Evolutionary conservation across 2,113 vertebrate genomes (phyloP).

Genomic region (Probosciger aterrimus): DNA sequence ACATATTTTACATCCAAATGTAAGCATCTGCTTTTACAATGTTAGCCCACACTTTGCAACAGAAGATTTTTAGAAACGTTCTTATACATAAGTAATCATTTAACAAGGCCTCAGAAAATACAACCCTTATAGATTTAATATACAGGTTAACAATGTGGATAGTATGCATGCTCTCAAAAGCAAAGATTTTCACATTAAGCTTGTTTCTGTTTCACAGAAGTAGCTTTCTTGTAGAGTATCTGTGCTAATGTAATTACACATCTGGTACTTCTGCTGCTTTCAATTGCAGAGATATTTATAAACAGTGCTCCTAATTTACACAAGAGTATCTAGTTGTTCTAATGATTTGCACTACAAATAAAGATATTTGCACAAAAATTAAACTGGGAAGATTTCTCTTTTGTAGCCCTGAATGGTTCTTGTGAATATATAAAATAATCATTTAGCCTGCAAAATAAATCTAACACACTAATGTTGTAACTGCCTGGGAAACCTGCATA

Average conservation of each 20-base stretch:
- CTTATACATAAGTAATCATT: slow-evolving; percentile 5
- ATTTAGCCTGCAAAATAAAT: slow-evolving; percentile 18
- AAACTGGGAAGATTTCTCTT: background rate
- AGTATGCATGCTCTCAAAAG: background rate
- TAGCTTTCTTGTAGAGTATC: slow-evolving; percentile 33
- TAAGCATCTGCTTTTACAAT: background rate
- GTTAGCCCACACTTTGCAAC: background rate
- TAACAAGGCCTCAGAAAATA: slow-evolving; percentile 39
- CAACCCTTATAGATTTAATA: slow-evolving; percentile 43
- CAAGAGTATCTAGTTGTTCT: slow-evolving; percentile 12
- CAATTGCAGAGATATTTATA: slow-evolving; percentile 47
- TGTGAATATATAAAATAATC: slow-evolving; percentile 1
- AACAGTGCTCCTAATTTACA: slow-evolving; percentile 41
- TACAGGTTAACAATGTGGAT: slow-evolving; percentile 59
- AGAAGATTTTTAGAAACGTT: background rate
- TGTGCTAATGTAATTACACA: slow-evolving; percentile 53
- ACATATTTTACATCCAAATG: background rate
- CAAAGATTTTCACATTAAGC: slow-evolving; percentile 47
- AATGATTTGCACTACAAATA: slow-evolving; percentile 20
- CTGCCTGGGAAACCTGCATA: background rate
- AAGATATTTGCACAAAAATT: slow-evolving; percentile 36
- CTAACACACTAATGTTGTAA: background rate
- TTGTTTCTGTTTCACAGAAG: slow-evolving; percentile 26
- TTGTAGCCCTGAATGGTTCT: background rate
- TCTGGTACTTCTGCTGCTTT: slow-evolving; percentile 42